Evolutionary conservation across 30 jellyfish, hydroid and myxozoan species (phyloP).

Genomic region (Euphysa ruthae): DNA sequence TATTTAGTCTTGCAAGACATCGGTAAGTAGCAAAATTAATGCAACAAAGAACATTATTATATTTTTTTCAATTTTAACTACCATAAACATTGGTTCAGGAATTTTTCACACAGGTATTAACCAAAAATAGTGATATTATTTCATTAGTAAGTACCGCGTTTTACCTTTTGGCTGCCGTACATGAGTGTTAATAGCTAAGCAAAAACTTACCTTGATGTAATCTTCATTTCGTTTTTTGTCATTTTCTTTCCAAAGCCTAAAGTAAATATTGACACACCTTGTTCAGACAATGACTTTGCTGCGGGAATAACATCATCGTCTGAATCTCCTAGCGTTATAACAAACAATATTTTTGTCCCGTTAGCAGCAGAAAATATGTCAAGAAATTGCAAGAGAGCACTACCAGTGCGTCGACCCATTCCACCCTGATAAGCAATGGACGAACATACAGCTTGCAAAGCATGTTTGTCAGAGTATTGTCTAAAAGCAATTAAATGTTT

Average conservation of each 20-base stretch:
- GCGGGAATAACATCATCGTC: slow-evolving; percentile 87
- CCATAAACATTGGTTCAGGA: too few species aligned
- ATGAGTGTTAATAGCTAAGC: too few species aligned
- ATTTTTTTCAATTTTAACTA: too few species aligned
- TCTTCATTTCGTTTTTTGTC: slow-evolving; percentile 59
- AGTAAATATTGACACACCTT: slow-evolving; percentile 79
- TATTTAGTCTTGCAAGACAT: too few species aligned
- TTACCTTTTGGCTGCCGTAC: too few species aligned
- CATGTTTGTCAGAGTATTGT: slow-evolving; percentile 1
- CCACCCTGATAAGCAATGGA: slow-evolving; percentile 52
- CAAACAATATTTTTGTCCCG: slow-evolving; percentile 47
- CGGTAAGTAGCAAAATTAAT: too few species aligned
- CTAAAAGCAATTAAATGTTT: neutral
- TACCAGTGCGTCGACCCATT: slow-evolving; percentile 74
- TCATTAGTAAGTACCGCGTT: too few species aligned
- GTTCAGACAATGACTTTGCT: slow-evolving; percentile 58
- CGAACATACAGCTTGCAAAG: slow-evolving; percentile 69
- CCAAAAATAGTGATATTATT: too few species aligned
- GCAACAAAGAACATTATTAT: too few species aligned
- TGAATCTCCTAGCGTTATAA: slow-evolving; percentile 67
- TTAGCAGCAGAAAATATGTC: slow-evolving; percentile 45
- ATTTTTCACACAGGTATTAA: too few species aligned
- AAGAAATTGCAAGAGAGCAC: slow-evolving; percentile 48
- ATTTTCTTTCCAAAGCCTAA: slow-evolving; percentile 71
- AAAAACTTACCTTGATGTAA: slow-evolving; percentile 59